Conservation (phyloP, 2,797 vertebrate genomes). For the Cheirogaleus major region DNA sequence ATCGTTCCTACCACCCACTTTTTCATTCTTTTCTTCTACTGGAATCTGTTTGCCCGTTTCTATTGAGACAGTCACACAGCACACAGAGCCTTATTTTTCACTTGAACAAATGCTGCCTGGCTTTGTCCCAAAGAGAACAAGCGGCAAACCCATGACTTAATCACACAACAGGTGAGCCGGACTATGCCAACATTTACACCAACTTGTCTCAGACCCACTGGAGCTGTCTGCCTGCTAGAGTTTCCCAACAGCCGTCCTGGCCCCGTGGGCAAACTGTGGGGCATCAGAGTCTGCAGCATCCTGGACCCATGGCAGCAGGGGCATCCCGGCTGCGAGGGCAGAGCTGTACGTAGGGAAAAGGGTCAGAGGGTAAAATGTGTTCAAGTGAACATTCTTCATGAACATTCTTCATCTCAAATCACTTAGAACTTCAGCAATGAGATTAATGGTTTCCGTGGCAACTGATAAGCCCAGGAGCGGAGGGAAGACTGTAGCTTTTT, state of each 20-base stretch:
- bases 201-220: slow-evolving; percentile 20
- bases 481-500: neutral
- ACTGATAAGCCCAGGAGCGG: neutral
- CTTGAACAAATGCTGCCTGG: slow-evolving; percentile 74
- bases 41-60: slow-evolving; percentile 35
- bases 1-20: neutral
- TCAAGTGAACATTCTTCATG: slow-evolving; percentile 25
- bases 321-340: neutral
- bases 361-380: neutral
- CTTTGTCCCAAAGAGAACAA: slow-evolving; percentile 59
- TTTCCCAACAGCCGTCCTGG: neutral
- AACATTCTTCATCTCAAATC: slow-evolving; percentile 45
- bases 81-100: slow-evolving; percentile 58
- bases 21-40: neutral
- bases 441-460: slow-evolving; percentile 42
- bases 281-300: neutral
- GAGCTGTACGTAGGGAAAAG: neutral
- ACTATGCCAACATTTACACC: slow-evolving; percentile 29
- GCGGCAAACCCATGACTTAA: slow-evolving; percentile 66
- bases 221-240: neutral
- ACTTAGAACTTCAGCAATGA: slow-evolving; percentile 26
- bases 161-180: slow-evolving; percentile 72
- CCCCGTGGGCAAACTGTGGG: neutral
- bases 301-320: neutral
- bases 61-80: slow-evolving; percentile 30